Evolutionary conservation across 2,797 vertebrate species (phyloP).

Genomic region (Euthynnus affinis): DNA sequence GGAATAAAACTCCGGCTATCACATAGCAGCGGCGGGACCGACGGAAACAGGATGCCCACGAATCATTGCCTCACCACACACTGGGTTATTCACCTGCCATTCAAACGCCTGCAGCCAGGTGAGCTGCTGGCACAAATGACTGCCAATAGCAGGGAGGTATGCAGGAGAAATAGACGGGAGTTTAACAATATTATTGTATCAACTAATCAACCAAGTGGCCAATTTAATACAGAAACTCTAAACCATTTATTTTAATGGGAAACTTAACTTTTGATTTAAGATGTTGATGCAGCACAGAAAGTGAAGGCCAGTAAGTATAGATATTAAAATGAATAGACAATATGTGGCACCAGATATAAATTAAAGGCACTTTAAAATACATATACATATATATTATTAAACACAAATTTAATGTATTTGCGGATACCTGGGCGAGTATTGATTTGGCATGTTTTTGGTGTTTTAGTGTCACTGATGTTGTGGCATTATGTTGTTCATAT

Average conservation of each 20-base stretch:
- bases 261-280: background rate
- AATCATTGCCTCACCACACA: slow-evolving; percentile 72
- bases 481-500: too few relatives aligned
- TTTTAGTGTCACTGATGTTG: background rate
- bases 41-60: slow-evolving; percentile 82
- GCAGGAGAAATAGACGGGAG: background rate
- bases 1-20: slow-evolving; percentile 86
- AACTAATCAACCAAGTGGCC: background rate
- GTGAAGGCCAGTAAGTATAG: background rate
- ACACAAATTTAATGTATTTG: background rate
- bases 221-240: too few relatives aligned
- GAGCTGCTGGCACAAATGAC: slow-evolving; percentile 33
- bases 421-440: background rate
- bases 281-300: background rate
- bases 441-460: background rate
- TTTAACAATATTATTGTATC: background rate
- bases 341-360: background rate
- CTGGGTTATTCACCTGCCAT: slow-evolving; percentile 75
- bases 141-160: background rate
- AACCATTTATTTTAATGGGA: background rate
- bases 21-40: slow-evolving; percentile 74
- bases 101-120: slow-evolving; percentile 60
- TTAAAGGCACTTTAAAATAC: background rate
- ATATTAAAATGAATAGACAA: background rate
- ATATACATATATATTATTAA: background rate